phyloP scores from a whole-genome alignment of 2,113 vertebrate species.

The Riparia riparia region DNA sequence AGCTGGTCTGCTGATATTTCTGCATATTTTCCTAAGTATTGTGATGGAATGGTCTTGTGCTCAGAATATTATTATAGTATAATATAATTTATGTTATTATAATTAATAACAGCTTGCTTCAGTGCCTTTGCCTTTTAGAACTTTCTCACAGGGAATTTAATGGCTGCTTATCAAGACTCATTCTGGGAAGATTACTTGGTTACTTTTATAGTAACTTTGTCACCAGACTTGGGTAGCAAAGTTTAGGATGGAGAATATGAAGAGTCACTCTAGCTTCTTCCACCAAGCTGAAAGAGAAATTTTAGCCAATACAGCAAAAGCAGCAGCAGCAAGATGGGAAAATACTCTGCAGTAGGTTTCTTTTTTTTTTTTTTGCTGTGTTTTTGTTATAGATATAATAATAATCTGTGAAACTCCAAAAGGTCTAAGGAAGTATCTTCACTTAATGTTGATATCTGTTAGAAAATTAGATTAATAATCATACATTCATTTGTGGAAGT shows the following conservation, averaged over 20 bases:
- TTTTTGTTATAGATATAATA: not conserved
- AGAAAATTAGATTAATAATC: not conserved
- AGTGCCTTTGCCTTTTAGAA: not conserved
- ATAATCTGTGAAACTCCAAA: not conserved
- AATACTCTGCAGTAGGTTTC: not conserved
- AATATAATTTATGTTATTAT: not conserved
- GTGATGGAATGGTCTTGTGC: not conserved
- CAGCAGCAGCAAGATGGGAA: not conserved
- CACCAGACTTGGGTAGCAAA: not conserved
- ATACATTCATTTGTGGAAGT: not conserved
- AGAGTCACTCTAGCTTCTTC: not conserved
- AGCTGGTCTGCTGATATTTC: not conserved
- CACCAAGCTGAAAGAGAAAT: not conserved
- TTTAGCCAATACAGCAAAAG: not conserved
- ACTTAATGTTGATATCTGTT: not conserved
- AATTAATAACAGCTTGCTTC: not conserved
- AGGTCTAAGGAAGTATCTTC: not conserved
- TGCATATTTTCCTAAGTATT: not conserved
- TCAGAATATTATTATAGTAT: not conserved
- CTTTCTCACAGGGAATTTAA: not conserved
- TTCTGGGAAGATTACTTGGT: not conserved
- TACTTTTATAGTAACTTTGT: not conserved
- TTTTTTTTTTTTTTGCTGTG: not conserved
- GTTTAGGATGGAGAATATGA: not conserved
- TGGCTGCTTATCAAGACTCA: not conserved